Conservation (phyloP, 2,888 invertebrate genomes). For the Zhengitettix transpicula region DNA sequence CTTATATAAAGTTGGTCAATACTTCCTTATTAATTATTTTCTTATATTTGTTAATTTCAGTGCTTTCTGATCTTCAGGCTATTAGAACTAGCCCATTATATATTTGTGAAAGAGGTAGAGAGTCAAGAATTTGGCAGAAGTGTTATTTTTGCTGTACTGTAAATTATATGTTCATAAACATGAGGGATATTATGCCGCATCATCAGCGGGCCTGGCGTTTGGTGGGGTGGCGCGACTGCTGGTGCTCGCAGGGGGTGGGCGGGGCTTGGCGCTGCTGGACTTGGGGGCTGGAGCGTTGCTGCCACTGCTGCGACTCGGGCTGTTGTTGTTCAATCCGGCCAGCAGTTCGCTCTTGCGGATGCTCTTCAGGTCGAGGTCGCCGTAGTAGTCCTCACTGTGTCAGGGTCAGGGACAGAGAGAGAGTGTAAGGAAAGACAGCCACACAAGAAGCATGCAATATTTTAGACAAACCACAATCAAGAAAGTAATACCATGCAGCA, state of each 20-base stretch:
- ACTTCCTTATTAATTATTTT: too few species aligned
- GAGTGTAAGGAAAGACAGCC: background rate
- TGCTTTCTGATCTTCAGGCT: background rate
- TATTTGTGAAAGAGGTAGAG: background rate
- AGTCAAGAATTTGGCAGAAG: background rate
- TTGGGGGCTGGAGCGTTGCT: slow-evolving; percentile 21
- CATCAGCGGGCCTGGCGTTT: slow-evolving; percentile 12
- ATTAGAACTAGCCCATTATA: slow-evolving; percentile 1
- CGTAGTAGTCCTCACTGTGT: slow-evolving; percentile 93
- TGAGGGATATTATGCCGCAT: slow-evolving; percentile 6
- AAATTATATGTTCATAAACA: background rate
- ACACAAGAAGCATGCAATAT: background rate
- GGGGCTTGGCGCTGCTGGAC: slow-evolving; percentile 36
- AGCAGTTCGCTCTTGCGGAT: slow-evolving; percentile 87
- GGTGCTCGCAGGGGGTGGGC: slow-evolving; percentile 23
- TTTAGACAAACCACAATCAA: too few species aligned
- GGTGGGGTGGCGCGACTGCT: slow-evolving; percentile 17
- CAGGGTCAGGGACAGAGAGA: background rate
- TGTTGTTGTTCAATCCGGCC: slow-evolving; percentile 46
- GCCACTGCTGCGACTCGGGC: slow-evolving; percentile 34
- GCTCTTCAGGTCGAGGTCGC: slow-evolving; percentile 85
- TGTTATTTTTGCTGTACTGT: background rate
- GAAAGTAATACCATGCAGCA: too few species aligned
- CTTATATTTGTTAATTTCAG: too few species aligned
- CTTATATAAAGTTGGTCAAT: too few species aligned